phyloP scores from a whole-genome alignment of 2,888 invertebrate genomes.

The Steinernema carpocapsae region DNA sequence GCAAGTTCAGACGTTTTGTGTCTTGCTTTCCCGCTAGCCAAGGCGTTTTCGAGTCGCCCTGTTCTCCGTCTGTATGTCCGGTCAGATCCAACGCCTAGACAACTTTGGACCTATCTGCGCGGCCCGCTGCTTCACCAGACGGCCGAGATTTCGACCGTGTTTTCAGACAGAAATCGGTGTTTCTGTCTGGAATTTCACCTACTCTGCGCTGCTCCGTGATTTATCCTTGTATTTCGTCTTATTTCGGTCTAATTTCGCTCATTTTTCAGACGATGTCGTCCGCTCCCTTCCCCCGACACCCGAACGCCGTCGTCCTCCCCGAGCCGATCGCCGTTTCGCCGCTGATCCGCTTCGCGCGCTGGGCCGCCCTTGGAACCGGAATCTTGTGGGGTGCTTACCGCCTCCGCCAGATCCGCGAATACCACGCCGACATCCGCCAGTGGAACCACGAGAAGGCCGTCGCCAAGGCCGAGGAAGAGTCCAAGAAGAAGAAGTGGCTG shows the following conservation, averaged over 20 bases:
- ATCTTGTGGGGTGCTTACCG: constrained; percentile 59
- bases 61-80: too few species aligned
- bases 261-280: constrained; percentile 14
- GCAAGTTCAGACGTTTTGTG: too few species aligned
- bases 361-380: constrained; percentile 66
- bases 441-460: constrained; percentile 68
- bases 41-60: too few species aligned
- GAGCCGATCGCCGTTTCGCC: constrained; percentile 66
- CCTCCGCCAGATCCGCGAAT: constrained; percentile 61
- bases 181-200: not conserved
- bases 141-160: not conserved
- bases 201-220: not conserved
- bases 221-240: not conserved
- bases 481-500: constrained; percentile 67
- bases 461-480: constrained; percentile 60
- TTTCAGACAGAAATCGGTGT: too few species aligned
- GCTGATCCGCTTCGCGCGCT: constrained; percentile 63
- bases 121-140: not conserved
- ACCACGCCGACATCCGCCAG: constrained; percentile 67
- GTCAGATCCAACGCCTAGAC: too few species aligned
- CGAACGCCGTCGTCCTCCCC: constrained; percentile 62
- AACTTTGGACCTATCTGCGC: not conserved
- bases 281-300: constrained; percentile 51
- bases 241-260: not conserved
- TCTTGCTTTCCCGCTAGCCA: too few species aligned